Evolutionary conservation across 2,797 vertebrate species (phyloP).

Genomic region (Pseudocheirus occidentalis): DNA sequence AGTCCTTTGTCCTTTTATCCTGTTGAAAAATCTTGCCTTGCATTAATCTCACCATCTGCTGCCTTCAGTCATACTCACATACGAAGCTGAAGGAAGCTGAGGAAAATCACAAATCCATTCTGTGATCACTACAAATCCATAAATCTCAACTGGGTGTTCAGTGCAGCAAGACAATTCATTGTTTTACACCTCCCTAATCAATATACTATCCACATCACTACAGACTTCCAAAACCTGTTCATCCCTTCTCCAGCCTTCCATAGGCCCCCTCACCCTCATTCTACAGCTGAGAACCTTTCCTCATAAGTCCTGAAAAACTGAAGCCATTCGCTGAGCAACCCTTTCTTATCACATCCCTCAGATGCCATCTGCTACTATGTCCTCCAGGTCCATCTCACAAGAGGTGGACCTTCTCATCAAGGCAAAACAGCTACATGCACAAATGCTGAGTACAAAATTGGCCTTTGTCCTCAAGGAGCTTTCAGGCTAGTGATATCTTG

Average conservation of each 20-base stretch:
- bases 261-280: too few species aligned
- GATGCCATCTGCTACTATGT: too few species aligned
- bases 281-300: too few species aligned
- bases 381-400: too few species aligned
- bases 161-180: not conserved
- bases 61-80: not conserved
- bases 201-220: not conserved
- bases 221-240: not conserved
- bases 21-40: not conserved
- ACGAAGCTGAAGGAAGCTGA: not conserved
- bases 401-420: too few species aligned
- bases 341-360: too few species aligned
- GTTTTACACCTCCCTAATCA: not conserved
- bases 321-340: too few species aligned
- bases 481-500: not conserved
- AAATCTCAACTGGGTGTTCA: too few species aligned
- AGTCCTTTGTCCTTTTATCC: not conserved
- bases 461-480: not conserved
- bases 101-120: not conserved
- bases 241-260: too few species aligned
- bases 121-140: not conserved
- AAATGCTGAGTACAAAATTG: not conserved
- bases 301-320: too few species aligned
- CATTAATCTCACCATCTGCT: not conserved
- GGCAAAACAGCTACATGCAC: too few species aligned